Evolutionary conservation across 2,113 vertebrate genomes (phyloP).

Genomic region (Diadophis punctatus): DNA sequence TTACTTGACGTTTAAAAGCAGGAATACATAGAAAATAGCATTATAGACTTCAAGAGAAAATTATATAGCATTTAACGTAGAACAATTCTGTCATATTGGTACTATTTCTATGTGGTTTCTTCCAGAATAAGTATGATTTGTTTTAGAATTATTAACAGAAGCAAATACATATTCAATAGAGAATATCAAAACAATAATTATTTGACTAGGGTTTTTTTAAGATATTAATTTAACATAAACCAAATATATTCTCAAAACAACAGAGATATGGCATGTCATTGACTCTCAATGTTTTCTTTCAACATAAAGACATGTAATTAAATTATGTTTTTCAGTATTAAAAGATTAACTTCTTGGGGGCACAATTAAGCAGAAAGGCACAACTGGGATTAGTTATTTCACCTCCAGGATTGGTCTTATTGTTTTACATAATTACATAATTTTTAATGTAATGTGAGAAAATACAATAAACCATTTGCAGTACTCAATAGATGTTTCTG

Average conservation of each 20-base stretch:
- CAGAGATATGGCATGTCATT: neutral
- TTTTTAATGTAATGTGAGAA: constrained; percentile 25
- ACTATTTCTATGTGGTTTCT: neutral
- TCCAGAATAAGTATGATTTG: neutral
- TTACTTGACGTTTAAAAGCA: neutral
- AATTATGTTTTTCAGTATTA: constrained; percentile 27
- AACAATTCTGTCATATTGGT: neutral
- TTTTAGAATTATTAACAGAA: neutral
- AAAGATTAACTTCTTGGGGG: constrained; percentile 6
- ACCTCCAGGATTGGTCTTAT: neutral
- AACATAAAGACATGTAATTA: constrained; percentile 30
- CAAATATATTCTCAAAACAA: neutral
- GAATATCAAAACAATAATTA: neutral
- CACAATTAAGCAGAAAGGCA: constrained; percentile 31
- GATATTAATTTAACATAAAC: constrained; percentile 6
- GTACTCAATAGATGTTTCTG: neutral
- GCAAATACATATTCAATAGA: neutral
- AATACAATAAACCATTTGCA: constrained; percentile 22
- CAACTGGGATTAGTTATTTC: neutral
- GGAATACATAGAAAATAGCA: neutral
- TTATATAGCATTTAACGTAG: neutral
- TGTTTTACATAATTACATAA: neutral
- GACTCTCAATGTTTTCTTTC: constrained; percentile 19
- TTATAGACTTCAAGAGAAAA: neutral
- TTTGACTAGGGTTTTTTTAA: constrained; percentile 4